Evolutionary conservation across 2,888 invertebrate genomes (phyloP), one percentile per base, ranked within the genome.

Genomic region (Autographa pulchrina): DNA sequence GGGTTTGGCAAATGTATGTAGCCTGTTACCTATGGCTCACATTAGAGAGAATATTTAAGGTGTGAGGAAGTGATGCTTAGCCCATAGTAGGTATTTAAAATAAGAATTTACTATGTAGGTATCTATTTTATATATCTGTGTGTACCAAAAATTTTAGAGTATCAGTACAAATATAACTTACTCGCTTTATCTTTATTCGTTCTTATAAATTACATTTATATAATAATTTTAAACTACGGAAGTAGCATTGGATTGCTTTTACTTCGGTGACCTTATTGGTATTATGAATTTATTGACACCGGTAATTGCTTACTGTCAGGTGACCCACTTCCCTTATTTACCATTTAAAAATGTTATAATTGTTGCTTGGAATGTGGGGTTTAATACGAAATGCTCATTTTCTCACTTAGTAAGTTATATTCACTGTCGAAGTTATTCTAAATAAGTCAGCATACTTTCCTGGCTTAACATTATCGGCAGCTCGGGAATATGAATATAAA

Each of bases 251-350:
- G 48, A 48, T n/a, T 48, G 48, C 6, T 48, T 48, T n/a, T 48
- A 48, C 48, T 48, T 48, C 48, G n/a, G 48, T 7, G n/a, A 48
- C 48, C 48, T 48, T n/a, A 48, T n/a, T 48, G 48, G 48, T 48
- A n/a, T 48, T 48, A 48, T 48, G 48, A 48, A 48, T 48, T n/a
- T 48, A 48, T 7, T n/a, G 48, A 7, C 6, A 8, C n/a, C 8
- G 48, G 48, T n/a, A 48, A 48, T 48, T 48, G 48, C 48, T 48
- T n/a, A 48, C 48, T 48, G 11, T 5, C 48, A 48, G n/a, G n/a
- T 48, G 48, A 48, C 48, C 48, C 48, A 48, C 48, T 48, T 48
- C n/a, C 48, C n/a, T 48, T 48, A 48, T 48, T n/a, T n/a, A 48
- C 43, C 8, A 48, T n/a, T n/a, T n/a, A n/a, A 48, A 48, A 48